A percentile compares a stretch with the other conserved stretches of the same genome.
Evolutionary conservation across 2,113 vertebrate genomes (phyloP).

Genomic region (Dasypus novemcinctus): DNA sequence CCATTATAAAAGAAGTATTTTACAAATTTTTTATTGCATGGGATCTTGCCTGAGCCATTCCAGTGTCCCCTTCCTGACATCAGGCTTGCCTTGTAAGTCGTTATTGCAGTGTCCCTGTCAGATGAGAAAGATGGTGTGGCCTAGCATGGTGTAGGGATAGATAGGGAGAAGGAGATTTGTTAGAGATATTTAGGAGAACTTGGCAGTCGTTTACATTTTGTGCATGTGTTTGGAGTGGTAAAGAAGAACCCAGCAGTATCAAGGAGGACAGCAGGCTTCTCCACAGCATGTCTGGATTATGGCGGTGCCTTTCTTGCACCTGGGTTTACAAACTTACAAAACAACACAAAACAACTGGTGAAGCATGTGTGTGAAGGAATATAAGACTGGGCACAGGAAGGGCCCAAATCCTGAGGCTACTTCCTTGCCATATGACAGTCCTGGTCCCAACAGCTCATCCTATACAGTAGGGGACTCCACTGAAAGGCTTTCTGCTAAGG

Average conservation of each 20-base stretch:
- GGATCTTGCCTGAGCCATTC: neutral
- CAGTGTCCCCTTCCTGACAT: neutral
- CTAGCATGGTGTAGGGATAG: neutral
- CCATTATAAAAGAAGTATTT: neutral
- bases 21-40: neutral
- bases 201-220: neutral
- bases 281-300: fast-evolving
- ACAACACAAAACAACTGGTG: neutral
- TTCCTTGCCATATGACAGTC: neutral
- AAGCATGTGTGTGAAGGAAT: neutral
- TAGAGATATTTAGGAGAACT: neutral
- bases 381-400: neutral
- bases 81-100: neutral
- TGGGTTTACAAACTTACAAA: neutral
- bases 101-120: neutral
- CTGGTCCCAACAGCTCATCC: neutral
- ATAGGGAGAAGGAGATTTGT: fast-evolving
- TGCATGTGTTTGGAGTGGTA: neutral
- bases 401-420: neutral
- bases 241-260: neutral
- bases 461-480: neutral
- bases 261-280: neutral
- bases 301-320: neutral
- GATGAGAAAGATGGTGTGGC: neutral
- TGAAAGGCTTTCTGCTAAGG: neutral